These are phyloP conservation scores for Drosophila sordidula DNA, from an alignment of 2,888 invertebrate species.

Conservation along the genomic window DNA sequence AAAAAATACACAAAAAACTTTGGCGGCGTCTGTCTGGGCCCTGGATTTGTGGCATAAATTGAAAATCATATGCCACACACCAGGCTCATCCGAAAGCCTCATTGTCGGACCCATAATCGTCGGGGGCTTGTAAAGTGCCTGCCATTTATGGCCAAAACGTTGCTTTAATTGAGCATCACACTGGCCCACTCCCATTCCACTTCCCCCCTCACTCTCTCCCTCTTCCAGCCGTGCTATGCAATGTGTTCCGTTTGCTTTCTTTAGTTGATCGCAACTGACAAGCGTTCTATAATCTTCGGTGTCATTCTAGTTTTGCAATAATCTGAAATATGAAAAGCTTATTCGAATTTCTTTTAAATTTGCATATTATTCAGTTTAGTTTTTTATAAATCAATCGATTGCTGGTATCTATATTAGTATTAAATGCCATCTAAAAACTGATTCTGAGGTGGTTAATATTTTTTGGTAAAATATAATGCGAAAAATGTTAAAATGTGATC, in stretches of 20 bases:
- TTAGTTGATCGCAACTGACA: neutral
- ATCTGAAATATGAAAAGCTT: too few species aligned
- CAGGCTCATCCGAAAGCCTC: conserved; percentile 12
- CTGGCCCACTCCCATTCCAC: neutral
- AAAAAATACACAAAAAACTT: conserved; percentile 16
- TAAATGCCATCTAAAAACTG: too few species aligned
- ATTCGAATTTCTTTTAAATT: too few species aligned
- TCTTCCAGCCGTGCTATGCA: neutral
- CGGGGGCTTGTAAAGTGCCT: conserved; percentile 49
- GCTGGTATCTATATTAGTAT: too few species aligned
- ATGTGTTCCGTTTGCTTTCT: neutral
- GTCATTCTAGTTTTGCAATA: too few species aligned
- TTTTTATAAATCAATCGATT: too few species aligned
- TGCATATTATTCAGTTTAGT: too few species aligned
- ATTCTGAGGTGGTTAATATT: too few species aligned
- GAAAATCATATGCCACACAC: conserved; percentile 73
- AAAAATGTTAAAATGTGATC: too few species aligned
- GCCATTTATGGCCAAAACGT: conserved; percentile 46
- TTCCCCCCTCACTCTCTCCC: neutral
- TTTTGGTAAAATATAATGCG: too few species aligned
- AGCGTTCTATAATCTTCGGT: too few species aligned
- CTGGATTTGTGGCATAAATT: conserved; percentile 72
- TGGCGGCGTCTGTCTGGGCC: conserved; percentile 48
- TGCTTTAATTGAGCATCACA: conserved; percentile 50
- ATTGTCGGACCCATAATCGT: conserved; percentile 49